A percentile compares a stretch with the other conserved stretches of the same genome.
phyloP scores from a whole-genome alignment of 1,140 invertebrate genomes.

The Ridgeia piscesae region DNA sequence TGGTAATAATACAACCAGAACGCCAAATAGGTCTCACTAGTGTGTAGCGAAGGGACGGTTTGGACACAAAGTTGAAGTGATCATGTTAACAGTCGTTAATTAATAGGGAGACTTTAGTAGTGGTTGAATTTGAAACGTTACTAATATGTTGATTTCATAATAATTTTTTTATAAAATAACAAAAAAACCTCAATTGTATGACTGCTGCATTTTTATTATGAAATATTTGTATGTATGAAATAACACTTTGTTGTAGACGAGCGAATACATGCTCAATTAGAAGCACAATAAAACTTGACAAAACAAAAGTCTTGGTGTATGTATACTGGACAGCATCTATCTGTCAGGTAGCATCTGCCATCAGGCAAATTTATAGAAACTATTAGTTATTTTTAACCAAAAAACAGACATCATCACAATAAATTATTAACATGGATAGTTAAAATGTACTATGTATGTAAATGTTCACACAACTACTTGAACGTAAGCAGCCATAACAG shows the following conservation, averaged over 20 bases:
- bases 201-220: background rate
- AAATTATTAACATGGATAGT: background rate
- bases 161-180: too few relatives aligned
- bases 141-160: too few relatives aligned
- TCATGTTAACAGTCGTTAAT: too few relatives aligned
- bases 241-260: background rate
- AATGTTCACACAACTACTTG: background rate
- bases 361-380: background rate
- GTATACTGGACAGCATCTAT: background rate
- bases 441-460: background rate
- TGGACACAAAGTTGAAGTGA: too few relatives aligned
- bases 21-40: too few relatives aligned
- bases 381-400: background rate
- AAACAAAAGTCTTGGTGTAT: background rate
- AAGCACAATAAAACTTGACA: background rate
- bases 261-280: background rate
- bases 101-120: too few relatives aligned
- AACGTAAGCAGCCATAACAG: background rate
- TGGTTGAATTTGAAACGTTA: too few relatives aligned
- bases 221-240: background rate
- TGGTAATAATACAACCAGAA: too few relatives aligned
- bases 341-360: background rate
- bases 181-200: background rate
- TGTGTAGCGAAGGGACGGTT: too few relatives aligned
- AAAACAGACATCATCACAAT: background rate